Evolutionary conservation across 2,888 invertebrate species (phyloP).

Genomic region (Stenurella melanura): DNA sequence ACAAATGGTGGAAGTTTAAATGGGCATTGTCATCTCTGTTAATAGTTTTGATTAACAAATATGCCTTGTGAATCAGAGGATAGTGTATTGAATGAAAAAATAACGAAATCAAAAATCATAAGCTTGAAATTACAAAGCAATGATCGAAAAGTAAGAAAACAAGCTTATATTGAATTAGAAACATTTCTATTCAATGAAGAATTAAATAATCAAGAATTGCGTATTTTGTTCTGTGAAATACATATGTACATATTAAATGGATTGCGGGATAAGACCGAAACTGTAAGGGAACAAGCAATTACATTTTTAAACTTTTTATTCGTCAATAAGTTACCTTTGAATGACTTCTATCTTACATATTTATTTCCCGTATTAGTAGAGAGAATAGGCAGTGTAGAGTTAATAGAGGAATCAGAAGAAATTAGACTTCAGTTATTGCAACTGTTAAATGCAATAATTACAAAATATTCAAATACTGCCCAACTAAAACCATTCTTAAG

Average conservation of each 20-base stretch:
- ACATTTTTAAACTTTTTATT: slow-evolving; percentile 76
- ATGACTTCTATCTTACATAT: slow-evolving; percentile 84
- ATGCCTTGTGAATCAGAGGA: slow-evolving; percentile 41
- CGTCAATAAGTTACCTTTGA: slow-evolving; percentile 77
- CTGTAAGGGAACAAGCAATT: slow-evolving; percentile 78
- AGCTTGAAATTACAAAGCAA: slow-evolving; percentile 75
- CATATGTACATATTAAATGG: slow-evolving; percentile 73
- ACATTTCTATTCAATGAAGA: slow-evolving; percentile 73
- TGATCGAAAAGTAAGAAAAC: slow-evolving; percentile 77
- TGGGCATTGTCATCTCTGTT: neutral
- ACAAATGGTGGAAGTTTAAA: slow-evolving; percentile 54
- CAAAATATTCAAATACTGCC: slow-evolving; percentile 73
- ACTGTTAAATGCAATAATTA: slow-evolving; percentile 80
- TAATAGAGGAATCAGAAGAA: slow-evolving; percentile 86
- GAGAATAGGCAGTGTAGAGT: slow-evolving; percentile 86
- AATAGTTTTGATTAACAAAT: slow-evolving; percentile 6
- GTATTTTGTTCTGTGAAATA: slow-evolving; percentile 71
- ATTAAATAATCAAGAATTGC: slow-evolving; percentile 70
- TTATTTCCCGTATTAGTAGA: slow-evolving; percentile 85
- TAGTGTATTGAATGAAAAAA: slow-evolving; percentile 43
- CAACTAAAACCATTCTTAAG: slow-evolving; percentile 82
- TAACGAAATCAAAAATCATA: slow-evolving; percentile 62
- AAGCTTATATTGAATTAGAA: slow-evolving; percentile 76
- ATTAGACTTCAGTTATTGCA: slow-evolving; percentile 82
- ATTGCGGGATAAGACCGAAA: slow-evolving; percentile 78